Evolutionary conservation across 2,797 vertebrate species (phyloP).

Genomic region (Arremon brunneinucha): DNA sequence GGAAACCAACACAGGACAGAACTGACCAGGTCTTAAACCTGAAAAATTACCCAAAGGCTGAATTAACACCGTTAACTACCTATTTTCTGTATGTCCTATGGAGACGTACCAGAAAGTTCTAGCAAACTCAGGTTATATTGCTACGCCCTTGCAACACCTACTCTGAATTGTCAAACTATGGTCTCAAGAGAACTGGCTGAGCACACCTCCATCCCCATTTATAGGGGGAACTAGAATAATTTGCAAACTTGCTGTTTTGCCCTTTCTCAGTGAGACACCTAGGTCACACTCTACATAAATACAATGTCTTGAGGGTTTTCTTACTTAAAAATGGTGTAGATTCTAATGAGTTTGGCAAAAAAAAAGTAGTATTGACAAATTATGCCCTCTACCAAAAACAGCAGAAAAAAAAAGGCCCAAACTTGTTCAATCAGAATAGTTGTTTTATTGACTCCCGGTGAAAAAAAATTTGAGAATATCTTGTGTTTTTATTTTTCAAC

Average conservation of each 20-base stretch:
- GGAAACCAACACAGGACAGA: not conserved
- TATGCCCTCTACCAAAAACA: not conserved
- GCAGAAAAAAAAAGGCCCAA: not conserved
- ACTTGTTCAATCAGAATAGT: not conserved
- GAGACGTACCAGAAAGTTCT: not conserved
- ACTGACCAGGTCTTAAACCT: not conserved
- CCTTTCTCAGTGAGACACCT: not conserved
- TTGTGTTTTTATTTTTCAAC: not conserved
- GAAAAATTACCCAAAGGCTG: not conserved
- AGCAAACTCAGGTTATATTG: not conserved
- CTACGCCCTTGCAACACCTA: not conserved
- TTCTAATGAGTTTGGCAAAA: not conserved
- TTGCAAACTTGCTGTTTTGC: not conserved
- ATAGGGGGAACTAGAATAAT: not conserved
- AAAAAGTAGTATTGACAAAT: not conserved
- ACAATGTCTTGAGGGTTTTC: accelerated
- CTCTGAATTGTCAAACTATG: not conserved
- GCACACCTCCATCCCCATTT: not conserved
- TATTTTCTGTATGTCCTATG: not conserved
- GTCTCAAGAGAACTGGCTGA: not conserved
- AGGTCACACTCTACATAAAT: not conserved
- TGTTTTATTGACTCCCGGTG: not conserved
- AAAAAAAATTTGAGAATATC: not conserved
- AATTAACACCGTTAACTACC: not conserved
- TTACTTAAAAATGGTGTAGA: not conserved